phyloP scores from a whole-genome alignment of 2,797 vertebrate species.

The Notolabrus celidotus region DNA sequence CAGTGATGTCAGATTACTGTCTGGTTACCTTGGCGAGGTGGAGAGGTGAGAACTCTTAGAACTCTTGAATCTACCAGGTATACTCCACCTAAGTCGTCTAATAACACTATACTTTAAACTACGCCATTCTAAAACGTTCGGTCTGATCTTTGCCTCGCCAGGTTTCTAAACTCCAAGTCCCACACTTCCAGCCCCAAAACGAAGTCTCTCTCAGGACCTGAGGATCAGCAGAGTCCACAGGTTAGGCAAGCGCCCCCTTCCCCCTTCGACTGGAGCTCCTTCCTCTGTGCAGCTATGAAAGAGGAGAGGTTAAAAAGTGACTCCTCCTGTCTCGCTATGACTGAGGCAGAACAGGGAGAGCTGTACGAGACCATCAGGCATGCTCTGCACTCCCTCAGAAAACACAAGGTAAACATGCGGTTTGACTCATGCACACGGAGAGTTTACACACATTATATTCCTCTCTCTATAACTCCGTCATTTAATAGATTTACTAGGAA shows the following conservation, averaged over 20 bases:
- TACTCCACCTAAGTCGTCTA: not conserved
- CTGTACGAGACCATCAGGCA: constrained; percentile 96
- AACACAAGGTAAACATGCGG: constrained; percentile 90
- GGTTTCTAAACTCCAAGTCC: constrained; percentile 91
- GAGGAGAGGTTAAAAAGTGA: constrained; percentile 91
- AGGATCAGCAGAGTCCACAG: constrained; percentile 88
- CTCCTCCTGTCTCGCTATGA: constrained; percentile 94
- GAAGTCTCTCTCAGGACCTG: constrained; percentile 90
- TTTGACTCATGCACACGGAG: not conserved
- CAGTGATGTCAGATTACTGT: constrained; percentile 95
- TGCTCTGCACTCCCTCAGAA: constrained; percentile 97
- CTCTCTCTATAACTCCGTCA: not conserved
- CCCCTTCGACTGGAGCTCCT: constrained; percentile 93
- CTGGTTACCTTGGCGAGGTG: constrained; percentile 94
- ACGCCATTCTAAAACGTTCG: not conserved
- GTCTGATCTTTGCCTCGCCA: constrained; percentile 55
- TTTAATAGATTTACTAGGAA: constrained; percentile 1
- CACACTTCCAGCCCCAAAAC: constrained; percentile 89
- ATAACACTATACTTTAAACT: too few relatives aligned
- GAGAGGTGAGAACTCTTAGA: constrained; percentile 87
- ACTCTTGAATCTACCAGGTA: not conserved
- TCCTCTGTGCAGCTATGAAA: constrained; percentile 94
- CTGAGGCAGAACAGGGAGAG: constrained; percentile 94
- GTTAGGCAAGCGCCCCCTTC: constrained; percentile 91
- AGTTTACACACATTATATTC: not conserved